A percentile compares a stretch with the other conserved stretches of the same genome.
Evolutionary conservation across 2,797 vertebrate species (phyloP).

Genomic region (Acipenser oxyrinchus): DNA sequence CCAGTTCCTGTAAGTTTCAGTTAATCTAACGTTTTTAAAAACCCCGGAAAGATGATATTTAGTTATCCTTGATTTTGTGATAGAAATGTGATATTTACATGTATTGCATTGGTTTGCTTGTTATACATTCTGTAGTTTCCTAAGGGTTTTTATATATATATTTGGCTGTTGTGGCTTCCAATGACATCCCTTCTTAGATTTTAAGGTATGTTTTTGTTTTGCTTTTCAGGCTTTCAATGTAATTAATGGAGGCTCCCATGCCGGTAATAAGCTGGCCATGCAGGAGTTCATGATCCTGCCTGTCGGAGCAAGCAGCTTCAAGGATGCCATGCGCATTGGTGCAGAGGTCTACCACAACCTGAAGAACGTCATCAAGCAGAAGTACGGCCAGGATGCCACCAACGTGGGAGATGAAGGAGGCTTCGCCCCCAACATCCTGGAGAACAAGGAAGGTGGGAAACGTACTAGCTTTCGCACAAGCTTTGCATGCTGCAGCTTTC

Average conservation of each 20-base stretch:
- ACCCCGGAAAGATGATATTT: background rate
- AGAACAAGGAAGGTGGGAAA: slow-evolving; percentile 89
- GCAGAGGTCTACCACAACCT: slow-evolving; percentile 96
- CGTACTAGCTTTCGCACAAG: background rate
- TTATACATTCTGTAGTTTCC: slow-evolving; percentile 13
- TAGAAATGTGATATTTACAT: slow-evolving; percentile 3
- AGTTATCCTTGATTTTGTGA: background rate
- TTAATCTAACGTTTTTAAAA: background rate
- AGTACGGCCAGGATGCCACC: slow-evolving; percentile 93
- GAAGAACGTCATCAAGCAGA: slow-evolving; percentile 95
- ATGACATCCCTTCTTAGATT: background rate
- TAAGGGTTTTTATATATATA: background rate
- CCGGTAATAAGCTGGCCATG: slow-evolving; percentile 97
- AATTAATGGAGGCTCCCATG: slow-evolving; percentile 94
- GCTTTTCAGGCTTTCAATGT: slow-evolving; percentile 85
- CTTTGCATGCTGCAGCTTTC: too few relatives aligned
- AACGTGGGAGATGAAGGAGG: slow-evolving; percentile 95
- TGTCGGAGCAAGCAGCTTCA: slow-evolving; percentile 80
- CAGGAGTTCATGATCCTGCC: slow-evolving; percentile 99
- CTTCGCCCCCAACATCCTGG: slow-evolving; percentile 94
- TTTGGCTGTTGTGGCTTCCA: background rate
- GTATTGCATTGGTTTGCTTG: background rate
- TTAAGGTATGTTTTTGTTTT: background rate
- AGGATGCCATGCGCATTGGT: slow-evolving; percentile 90
- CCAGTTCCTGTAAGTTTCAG: slow-evolving; percentile 83